Conservation (phyloP, 2,797 vertebrate genomes). For the Brachyrhaphis roseni region DNA sequence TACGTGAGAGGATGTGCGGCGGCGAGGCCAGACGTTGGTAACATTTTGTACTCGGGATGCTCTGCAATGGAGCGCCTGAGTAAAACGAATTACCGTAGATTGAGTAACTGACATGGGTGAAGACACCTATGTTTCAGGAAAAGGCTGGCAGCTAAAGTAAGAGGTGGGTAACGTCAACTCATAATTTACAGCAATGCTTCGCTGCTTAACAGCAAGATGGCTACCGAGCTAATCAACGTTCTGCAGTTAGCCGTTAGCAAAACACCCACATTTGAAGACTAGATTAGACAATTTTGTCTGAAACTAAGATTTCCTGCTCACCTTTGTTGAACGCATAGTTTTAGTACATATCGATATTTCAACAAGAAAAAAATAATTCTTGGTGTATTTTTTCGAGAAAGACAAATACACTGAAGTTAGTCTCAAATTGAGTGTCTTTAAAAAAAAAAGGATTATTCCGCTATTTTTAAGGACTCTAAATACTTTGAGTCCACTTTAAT, state of each 20-base stretch:
- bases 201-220: slow-evolving; percentile 3
- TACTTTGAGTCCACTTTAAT: neutral
- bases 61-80: neutral
- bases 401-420: neutral
- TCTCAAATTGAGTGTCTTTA: neutral
- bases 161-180: slow-evolving; percentile 49
- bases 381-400: neutral
- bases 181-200: neutral
- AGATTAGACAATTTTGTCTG: accelerated
- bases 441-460: neutral
- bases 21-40: neutral
- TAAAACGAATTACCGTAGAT: neutral
- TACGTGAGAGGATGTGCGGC: neutral
- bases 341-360: neutral
- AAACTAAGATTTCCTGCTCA: neutral
- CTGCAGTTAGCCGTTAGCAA: neutral
- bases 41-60: slow-evolving; percentile 29
- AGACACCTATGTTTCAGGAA: slow-evolving; percentile 8
- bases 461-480: neutral
- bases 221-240: slow-evolving; percentile 1
- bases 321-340: neutral
- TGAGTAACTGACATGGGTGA: slow-evolving; percentile 41
- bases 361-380: neutral
- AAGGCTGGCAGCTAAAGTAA: slow-evolving; percentile 35
- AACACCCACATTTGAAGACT: neutral